These are phyloP conservation scores for Sorex fumeus DNA, from an alignment of 2,113 vertebrate genomes.

Conservation along the genomic window DNA sequence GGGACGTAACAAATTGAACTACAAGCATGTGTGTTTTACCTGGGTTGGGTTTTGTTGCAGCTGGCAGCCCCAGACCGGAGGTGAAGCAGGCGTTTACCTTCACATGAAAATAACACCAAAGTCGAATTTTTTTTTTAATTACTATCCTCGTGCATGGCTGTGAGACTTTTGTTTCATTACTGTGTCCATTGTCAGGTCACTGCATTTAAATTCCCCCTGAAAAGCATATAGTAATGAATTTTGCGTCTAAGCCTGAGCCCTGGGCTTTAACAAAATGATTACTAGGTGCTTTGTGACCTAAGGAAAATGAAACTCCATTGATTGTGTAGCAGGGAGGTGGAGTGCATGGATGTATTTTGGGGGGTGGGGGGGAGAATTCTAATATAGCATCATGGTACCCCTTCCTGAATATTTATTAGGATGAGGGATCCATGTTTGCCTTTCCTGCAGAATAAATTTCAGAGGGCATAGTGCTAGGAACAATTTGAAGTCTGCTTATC, in stretches of 20 bases:
- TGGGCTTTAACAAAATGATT: slow-evolving; percentile 34
- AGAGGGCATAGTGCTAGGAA: neutral
- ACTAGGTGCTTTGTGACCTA: slow-evolving; percentile 47
- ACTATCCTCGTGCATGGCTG: slow-evolving; percentile 47
- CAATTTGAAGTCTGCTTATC: slow-evolving; percentile 39
- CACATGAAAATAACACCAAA: slow-evolving; percentile 28
- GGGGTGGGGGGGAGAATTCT: neutral
- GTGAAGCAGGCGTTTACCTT: slow-evolving; percentile 1
- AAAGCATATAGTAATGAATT: slow-evolving; percentile 47
- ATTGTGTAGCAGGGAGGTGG: neutral
- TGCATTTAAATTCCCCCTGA: slow-evolving; percentile 55
- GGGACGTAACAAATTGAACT: slow-evolving; percentile 59
- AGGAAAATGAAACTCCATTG: slow-evolving; percentile 47
- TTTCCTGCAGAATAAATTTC: slow-evolving; percentile 33
- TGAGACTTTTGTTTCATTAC: slow-evolving; percentile 53
- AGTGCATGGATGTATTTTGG: neutral
- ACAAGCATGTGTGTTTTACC: slow-evolving; percentile 29
- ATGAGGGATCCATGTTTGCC: neutral
- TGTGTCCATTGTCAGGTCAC: slow-evolving; percentile 30
- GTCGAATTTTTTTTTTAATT: slow-evolving; percentile 26
- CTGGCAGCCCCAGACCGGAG: neutral
- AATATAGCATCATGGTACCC: neutral
- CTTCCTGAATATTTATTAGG: slow-evolving; percentile 30
- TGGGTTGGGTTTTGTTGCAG: slow-evolving; percentile 48
- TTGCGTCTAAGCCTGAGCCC: slow-evolving; percentile 4